These are phyloP conservation scores for Dolichopus griseipennis DNA, from an alignment of 2,888 invertebrate genomes.

Conservation along the genomic window DNA sequence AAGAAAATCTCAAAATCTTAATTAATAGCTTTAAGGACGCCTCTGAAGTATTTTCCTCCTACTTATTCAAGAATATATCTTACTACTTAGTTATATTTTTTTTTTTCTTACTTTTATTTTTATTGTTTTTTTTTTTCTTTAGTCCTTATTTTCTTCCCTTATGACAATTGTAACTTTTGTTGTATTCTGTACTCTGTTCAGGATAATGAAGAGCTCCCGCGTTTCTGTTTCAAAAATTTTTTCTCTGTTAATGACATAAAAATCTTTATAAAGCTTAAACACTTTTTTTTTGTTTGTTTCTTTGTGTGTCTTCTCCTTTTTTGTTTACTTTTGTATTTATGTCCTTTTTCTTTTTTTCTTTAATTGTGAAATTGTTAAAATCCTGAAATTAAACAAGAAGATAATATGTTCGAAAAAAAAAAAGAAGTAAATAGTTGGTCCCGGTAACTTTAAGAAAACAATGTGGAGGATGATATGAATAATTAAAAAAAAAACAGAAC, in stretches of 20 bases:
- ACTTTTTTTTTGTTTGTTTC: neutral
- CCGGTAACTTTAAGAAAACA: too few relatives aligned
- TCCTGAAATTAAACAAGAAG: neutral
- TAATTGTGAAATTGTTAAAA: neutral
- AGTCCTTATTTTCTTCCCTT: neutral
- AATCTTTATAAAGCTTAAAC: neutral
- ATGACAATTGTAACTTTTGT: slow-evolving; percentile 2
- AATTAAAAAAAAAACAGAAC: too few relatives aligned
- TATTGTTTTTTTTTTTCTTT: neutral
- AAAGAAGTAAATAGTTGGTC: too few relatives aligned
- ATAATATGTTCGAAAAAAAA: neutral
- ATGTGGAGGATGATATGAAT: too few relatives aligned
- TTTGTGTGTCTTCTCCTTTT: neutral
- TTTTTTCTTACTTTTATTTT: neutral
- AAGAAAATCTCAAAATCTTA: slow-evolving; percentile 1
- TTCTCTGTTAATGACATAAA: slow-evolving; percentile 1
- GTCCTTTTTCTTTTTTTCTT: neutral
- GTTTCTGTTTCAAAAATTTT: neutral
- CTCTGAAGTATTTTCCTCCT: neutral
- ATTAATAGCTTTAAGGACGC: slow-evolving; percentile 6
- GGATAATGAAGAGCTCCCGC: slow-evolving; percentile 1
- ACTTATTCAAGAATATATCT: neutral
- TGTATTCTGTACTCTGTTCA: neutral
- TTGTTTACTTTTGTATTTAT: neutral
- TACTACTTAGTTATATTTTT: neutral